Base-by-base conservation (phyloP, 2,888 invertebrate genomes). In the Buathra laborator region DNA sequence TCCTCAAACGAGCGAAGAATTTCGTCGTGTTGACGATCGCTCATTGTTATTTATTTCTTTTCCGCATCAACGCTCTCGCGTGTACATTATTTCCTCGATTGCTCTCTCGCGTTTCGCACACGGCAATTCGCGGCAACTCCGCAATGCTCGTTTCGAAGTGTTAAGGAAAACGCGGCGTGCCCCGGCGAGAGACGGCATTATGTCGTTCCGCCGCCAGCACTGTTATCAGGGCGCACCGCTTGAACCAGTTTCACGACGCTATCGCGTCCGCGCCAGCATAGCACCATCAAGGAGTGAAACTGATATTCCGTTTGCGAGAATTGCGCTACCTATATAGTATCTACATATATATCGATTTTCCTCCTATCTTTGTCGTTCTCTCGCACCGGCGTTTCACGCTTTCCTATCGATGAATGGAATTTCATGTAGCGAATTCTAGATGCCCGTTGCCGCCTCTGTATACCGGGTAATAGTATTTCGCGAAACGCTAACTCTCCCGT, bases 241-340 rank as follows among this genome's bases (percentile, higher is more conserved):
- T 82, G 85, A 85, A 85, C 85, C 85, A 85, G 79, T 85, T 85
- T 79, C 78, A 79, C 32, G 82, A 85, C 85, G 85, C 59, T 85
- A 85, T 85, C 85, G 67, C 48, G 16, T 44, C 32, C 53, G 70
- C 29, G 75, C 74, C 85, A 76, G 82, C 79, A 51, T 48, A 24
- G 62, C 68, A 74, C 46, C 37, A 44, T 12, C 53, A 71, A 62
- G 51, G 46, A 70, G 46, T 19, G 14, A 71, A 46, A 51, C 62
- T 70, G 74, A 81, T 85, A 85, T 79, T 85, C 81, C 84, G 64
- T 81, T 85, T 72, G 82, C 46, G 79, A 76, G 82, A 85, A 85
- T 82, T 75, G 71, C 79, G 62, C 59, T 43, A 29, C 29, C 48
- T 48, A n/a, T 12, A 12, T n/a, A 48, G 37, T 12, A 48, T 48